Base-by-base conservation (phyloP, 1,140 invertebrate species). In the Camponotus vicinus region DNA sequence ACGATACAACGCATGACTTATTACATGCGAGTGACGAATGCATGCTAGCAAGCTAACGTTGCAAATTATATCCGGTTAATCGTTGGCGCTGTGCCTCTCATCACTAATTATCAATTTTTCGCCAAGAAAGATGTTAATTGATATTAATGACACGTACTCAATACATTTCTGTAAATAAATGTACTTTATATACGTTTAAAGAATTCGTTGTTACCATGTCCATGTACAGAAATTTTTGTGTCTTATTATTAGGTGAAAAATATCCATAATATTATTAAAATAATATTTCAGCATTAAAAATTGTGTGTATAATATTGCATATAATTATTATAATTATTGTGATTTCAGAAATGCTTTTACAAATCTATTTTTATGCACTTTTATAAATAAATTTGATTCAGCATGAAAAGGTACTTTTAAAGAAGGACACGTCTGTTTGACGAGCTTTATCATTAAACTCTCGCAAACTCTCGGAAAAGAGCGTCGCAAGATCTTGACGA, bases 11-110 rank as follows among this genome's bases (percentile, higher is more conserved):
- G 79, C 79, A 63, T 73, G 79, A 73, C 79, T 73, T 73, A 70
- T 83, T 75, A 73, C 55, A 73, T 75, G 69, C 32, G 42, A 73
- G 52, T 71, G 78, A 71, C 69, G 69, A 61, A 83, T 55, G 11
- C 5, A 34, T 69, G 34, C 27, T 13, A 57, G 34, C 55, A 69
- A 79, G 55, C 55, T 18, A 34, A 15, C 37, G 69, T 61, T 83
- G 69, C 69, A 61, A 82, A 82, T 73, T 73, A 73, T 59, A 73
- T 73, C 79, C 55, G 27, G 55, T 61, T 83, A 73, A 83, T 83
- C 40, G 55, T 49, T 13, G 11, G 34, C 27, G 27, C 45, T 40
- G 1, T 52, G 32, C 2, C 40, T 45, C 40, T 18, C 8, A 11
- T 7, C 13, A 1, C 7, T 63, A 73, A 83, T 83, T 61, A 45